Evolutionary conservation across 1,140 invertebrate species (phyloP).

Genomic region (Carposina sasakii): DNA sequence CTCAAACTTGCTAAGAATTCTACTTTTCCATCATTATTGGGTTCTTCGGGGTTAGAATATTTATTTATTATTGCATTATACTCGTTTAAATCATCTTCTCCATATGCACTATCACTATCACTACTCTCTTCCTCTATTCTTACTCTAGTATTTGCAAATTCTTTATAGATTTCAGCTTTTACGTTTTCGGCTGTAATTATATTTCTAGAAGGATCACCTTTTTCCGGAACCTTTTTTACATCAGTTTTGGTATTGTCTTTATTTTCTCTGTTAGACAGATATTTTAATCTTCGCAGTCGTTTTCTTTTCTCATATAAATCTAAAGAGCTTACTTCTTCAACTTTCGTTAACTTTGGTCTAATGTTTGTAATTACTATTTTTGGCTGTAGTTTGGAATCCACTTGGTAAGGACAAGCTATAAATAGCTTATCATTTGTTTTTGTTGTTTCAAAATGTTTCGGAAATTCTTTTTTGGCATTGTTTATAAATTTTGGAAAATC

Average conservation of each 20-base stretch:
- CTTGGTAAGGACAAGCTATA: slow-evolving; percentile 51
- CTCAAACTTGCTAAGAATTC: slow-evolving; percentile 57
- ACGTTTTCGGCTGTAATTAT: slow-evolving; percentile 65
- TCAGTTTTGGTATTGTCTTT: slow-evolving; percentile 41
- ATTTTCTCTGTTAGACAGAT: slow-evolving; percentile 42
- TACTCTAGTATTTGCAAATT: slow-evolving; percentile 42
- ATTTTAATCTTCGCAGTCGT: slow-evolving; percentile 44
- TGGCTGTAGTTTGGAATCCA: slow-evolving; percentile 53
- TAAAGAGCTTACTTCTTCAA: slow-evolving; percentile 57
- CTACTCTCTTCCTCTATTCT: slow-evolving; percentile 30
- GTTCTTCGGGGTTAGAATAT: slow-evolving; percentile 26
- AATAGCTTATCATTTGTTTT: slow-evolving; percentile 49
- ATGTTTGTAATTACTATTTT: slow-evolving; percentile 57
- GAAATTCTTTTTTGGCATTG: slow-evolving; percentile 32
- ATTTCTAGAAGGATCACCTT: slow-evolving; percentile 26
- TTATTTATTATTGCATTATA: slow-evolving; percentile 51
- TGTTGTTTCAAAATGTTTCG: slow-evolving; percentile 33
- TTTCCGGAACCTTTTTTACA: slow-evolving; percentile 34
- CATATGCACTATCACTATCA: slow-evolving; percentile 59
- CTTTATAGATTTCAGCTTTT: slow-evolving; percentile 55
- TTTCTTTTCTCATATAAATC: slow-evolving; percentile 62
- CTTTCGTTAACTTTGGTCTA: slow-evolving; percentile 35
- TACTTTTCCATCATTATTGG: slow-evolving; percentile 30
- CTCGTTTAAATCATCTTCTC: slow-evolving; percentile 46
- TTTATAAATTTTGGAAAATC: slow-evolving; percentile 34